Base-by-base conservation (phyloP, 2,797 vertebrate species). In the Borostomias antarcticus region DNA sequence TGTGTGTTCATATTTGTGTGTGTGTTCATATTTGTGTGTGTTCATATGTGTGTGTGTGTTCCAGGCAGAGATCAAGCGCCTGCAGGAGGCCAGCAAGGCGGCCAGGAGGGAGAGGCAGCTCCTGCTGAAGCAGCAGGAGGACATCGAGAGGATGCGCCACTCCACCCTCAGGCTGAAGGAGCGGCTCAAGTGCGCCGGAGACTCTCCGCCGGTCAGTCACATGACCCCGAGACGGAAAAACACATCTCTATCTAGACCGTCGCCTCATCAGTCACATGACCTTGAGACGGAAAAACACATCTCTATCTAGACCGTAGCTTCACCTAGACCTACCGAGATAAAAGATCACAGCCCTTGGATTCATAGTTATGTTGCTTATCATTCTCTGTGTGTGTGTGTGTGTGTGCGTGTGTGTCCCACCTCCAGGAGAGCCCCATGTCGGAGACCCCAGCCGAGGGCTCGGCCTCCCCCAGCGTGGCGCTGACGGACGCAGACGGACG, bases 21-120 rank as follows among this genome's bases (percentile, higher is more conserved):
- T 25, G n/a, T 67, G 17, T 69, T n/a, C n/a, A n/a, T n/a, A n/a
- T n/a, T n/a, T n/a, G n/a, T n/a, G 26, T 47, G 5, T 50, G 10
- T 48, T 7, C 11, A 9, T 45, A 10, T 15, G 33, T 51, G 48
- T 9, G 48, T 51, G 21, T 6, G 3, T 47, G 7, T 21, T 1
- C 33, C 83, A 99, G 97, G 96, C 96, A 67, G 98, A 99, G 91
- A 99, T 99, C 76, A 97, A 93, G 75, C 93, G 96, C 58, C 95
- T 99, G 64, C 96, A 99, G 81, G 98, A 99, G 81, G 98, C 95
- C 17, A 98, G 95, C 85, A 96, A 95, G 80, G 96, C 96, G 58
- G 98, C 98, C 32, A 93, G 95, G 53, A 96, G 95, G 82, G 97
- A 99, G 80, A 93, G 97, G 35, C 96, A 96, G 54, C 88, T 98